These are phyloP conservation scores for Periphyllus acericola DNA, from an alignment of 2,888 invertebrate genomes.

Conservation along the genomic window DNA sequence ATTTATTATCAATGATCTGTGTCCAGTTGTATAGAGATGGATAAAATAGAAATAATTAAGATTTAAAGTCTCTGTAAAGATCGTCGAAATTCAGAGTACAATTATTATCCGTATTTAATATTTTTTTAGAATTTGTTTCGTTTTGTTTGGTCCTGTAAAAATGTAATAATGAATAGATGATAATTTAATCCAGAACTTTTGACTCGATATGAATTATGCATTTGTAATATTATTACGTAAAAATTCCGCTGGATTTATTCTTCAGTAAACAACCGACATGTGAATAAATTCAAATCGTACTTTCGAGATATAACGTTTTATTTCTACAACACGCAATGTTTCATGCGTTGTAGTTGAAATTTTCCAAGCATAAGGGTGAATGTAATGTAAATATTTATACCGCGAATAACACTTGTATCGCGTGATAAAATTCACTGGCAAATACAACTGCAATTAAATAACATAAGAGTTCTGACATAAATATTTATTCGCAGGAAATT, in stretches of 20 bases:
- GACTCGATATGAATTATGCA: neutral
- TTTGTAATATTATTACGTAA: neutral
- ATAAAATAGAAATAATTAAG: no score
- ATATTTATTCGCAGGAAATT: neutral
- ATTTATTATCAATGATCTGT: no score
- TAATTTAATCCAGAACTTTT: neutral
- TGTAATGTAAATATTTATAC: neutral
- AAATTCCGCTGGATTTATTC: constrained; percentile 62
- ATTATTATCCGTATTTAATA: no score
- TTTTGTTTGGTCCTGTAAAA: no score
- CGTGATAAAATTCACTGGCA: neutral
- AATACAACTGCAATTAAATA: neutral
- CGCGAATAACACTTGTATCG: neutral
- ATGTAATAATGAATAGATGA: no score
- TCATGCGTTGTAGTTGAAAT: neutral
- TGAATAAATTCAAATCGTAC: neutral
- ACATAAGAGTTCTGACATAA: neutral
- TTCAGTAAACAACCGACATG: neutral
- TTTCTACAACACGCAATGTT: constrained; percentile 6
- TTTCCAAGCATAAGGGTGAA: neutral
- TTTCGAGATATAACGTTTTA: neutral
- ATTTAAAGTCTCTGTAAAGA: no score
- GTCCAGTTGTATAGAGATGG: no score
- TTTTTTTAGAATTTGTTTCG: no score
- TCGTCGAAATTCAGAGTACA: no score